A percentile compares a stretch with the other conserved stretches of the same genome.
Conservation (phyloP, 2,113 vertebrate species). For the Nyctibius bracteatus region DNA sequence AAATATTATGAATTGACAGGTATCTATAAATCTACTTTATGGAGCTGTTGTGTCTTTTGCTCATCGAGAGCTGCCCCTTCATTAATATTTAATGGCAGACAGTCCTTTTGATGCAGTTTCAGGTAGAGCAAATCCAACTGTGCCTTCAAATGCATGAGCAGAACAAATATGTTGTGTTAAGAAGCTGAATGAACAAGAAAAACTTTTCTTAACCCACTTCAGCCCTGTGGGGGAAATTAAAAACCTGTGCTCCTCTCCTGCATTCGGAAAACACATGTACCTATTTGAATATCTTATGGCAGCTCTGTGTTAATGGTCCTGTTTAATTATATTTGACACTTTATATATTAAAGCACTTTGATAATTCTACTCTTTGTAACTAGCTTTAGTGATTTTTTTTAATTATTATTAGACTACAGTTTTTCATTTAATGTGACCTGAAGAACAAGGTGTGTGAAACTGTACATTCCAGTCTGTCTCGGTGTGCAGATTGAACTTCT, state of each 20-base stretch:
- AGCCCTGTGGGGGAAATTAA: background rate
- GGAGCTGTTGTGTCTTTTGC: background rate
- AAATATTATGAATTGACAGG: background rate
- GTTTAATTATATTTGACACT: conserved; percentile 53
- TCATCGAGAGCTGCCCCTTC: background rate
- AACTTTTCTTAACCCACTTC: background rate
- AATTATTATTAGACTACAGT: background rate
- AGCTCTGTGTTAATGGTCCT: conserved; percentile 18
- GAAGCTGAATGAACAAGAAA: background rate
- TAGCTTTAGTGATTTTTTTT: background rate
- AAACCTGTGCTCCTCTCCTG: background rate
- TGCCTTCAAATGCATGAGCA: background rate
- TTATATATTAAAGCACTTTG: conserved; percentile 63
- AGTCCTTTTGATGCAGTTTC: background rate
- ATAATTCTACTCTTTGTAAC: conserved; percentile 31
- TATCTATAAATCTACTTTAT: background rate
- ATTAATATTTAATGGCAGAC: background rate
- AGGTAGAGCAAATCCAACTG: background rate
- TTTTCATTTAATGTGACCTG: conserved; percentile 21
- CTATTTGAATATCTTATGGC: background rate
- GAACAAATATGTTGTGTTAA: background rate
- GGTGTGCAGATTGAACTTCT: background rate
- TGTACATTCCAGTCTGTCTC: background rate
- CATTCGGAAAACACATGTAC: background rate
- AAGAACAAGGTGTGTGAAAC: conserved; percentile 8